phyloP scores from a whole-genome alignment of 2,888 invertebrate genomes.

The Synergus umbraculus region DNA sequence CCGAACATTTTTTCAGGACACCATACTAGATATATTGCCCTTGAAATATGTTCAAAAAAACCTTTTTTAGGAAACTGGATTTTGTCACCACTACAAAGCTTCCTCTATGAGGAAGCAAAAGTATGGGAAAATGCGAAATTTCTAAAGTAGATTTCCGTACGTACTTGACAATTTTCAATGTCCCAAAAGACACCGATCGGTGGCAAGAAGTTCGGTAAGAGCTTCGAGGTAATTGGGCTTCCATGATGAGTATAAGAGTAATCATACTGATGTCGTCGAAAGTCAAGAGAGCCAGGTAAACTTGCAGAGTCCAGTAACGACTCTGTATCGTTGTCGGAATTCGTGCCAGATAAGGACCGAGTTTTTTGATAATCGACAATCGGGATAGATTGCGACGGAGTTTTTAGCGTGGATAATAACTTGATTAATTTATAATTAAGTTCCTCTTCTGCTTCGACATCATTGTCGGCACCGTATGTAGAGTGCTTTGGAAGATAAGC shows the following conservation, averaged over 20 bases:
- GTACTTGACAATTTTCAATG: constrained; percentile 92
- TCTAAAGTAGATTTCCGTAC: constrained; percentile 43
- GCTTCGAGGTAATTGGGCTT: constrained; percentile 62
- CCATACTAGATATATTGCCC: no score
- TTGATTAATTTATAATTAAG: constrained; percentile 68
- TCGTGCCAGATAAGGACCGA: constrained; percentile 59
- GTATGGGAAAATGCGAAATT: background rate
- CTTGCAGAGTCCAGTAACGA: constrained; percentile 53
- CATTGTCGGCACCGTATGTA: constrained; percentile 59
- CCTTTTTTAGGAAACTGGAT: no score
- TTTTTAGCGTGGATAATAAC: constrained; percentile 62
- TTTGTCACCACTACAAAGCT: no score
- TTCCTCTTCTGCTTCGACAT: constrained; percentile 61
- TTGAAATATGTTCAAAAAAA: no score
- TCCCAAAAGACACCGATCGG: constrained; percentile 96
- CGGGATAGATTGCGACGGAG: constrained; percentile 55
- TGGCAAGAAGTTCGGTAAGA: constrained; percentile 76
- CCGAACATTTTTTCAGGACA: no score
- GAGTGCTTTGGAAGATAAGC: constrained; percentile 55
- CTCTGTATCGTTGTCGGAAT: constrained; percentile 59
- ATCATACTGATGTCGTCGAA: constrained; percentile 61
- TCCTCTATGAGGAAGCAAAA: no score
- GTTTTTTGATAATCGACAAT: constrained; percentile 54
- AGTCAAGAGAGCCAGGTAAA: constrained; percentile 48
- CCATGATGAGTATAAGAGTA: constrained; percentile 65